Evolutionary conservation across 2,113 vertebrate genomes (phyloP).

Genomic region (Ellobius talpinus): DNA sequence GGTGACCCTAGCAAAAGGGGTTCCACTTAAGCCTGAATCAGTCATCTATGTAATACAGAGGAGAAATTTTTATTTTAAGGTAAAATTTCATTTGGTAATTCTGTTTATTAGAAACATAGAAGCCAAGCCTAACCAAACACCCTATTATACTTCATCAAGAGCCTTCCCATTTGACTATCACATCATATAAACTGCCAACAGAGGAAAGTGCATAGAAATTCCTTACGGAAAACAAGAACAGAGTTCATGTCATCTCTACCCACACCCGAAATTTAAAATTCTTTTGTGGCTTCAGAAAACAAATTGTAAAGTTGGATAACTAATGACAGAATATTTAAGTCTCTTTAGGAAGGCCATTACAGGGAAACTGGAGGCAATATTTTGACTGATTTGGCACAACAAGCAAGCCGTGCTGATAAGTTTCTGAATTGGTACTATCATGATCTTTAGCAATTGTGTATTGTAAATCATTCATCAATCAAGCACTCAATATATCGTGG

Average conservation of each 20-base stretch:
- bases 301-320: slow-evolving; percentile 68
- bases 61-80: neutral
- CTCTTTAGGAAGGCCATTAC: slow-evolving; percentile 80
- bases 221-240: slow-evolving; percentile 49
- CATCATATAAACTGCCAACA: neutral
- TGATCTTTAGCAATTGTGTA: slow-evolving; percentile 75
- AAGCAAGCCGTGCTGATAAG: slow-evolving; percentile 77
- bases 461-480: slow-evolving; percentile 78
- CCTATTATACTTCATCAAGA: neutral
- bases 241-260: slow-evolving; percentile 37
- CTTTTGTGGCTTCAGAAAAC: slow-evolving; percentile 54
- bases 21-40: neutral
- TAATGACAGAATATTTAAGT: slow-evolving; percentile 81
- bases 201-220: slow-evolving; percentile 62
- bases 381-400: slow-evolving; percentile 85
- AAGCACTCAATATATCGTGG: neutral
- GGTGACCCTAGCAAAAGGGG: neutral
- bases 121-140: neutral
- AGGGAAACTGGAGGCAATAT: slow-evolving; percentile 72
- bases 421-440: slow-evolving; percentile 81
- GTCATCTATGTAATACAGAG: neutral
- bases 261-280: slow-evolving; percentile 69
- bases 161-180: neutral
- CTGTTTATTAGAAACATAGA: slow-evolving; percentile 34
- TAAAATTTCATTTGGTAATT: slow-evolving; percentile 25